Conservation (phyloP, 2,888 invertebrate genomes). For the Plagodis pulveraria region DNA sequence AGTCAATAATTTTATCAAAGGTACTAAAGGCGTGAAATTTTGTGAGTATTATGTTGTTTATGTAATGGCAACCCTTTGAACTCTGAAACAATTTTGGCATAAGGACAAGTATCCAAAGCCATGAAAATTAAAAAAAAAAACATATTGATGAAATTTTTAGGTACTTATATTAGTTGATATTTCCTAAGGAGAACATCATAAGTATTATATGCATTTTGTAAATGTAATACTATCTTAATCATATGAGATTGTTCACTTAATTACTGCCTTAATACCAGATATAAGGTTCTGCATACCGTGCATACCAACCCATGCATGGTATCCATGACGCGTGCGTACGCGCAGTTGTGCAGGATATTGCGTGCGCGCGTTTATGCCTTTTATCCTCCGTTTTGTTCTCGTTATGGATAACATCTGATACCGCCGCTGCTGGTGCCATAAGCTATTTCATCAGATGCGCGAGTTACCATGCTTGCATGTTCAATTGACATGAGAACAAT, state of each 20-base stretch:
- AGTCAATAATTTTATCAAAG: too few species aligned
- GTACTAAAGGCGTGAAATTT: too few species aligned
- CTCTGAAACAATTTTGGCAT: too few species aligned
- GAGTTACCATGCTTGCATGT: background rate
- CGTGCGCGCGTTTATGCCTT: conserved; percentile 53
- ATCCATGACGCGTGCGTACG: conserved; percentile 4
- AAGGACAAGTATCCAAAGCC: too few species aligned
- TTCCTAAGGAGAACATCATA: too few species aligned
- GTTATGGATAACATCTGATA: conserved; percentile 19
- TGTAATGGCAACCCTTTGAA: too few species aligned
- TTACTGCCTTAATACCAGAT: background rate
- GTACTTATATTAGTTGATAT: too few species aligned
- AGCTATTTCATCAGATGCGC: conserved; percentile 8
- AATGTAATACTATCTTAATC: too few species aligned
- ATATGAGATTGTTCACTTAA: background rate
- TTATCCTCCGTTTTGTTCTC: conserved; percentile 45
- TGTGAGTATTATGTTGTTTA: too few species aligned
- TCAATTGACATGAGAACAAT: conserved; percentile 8
- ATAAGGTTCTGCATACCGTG: background rate
- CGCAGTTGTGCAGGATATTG: conserved; percentile 57
- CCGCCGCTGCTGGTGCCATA: conserved; percentile 4
- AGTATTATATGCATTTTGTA: too few species aligned
- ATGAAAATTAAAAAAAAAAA: too few species aligned
- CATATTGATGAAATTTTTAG: too few species aligned
- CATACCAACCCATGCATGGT: background rate